These are phyloP conservation scores for Chrysolina haemoptera DNA, from an alignment of 2,888 invertebrate species.

Conservation along the genomic window DNA sequence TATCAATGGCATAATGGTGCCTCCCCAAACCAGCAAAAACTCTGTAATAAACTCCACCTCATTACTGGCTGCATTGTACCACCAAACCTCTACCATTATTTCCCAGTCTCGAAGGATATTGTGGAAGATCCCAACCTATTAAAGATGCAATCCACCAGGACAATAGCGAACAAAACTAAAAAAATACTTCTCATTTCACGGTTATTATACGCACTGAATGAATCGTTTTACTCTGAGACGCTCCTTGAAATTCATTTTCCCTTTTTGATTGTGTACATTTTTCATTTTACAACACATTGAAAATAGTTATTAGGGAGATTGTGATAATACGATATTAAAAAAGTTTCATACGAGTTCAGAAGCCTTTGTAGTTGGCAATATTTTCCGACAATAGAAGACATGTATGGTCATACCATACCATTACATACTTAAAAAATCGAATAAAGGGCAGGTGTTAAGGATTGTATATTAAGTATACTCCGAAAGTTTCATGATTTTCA, in stretches of 20 bases:
- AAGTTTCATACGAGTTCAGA: conserved; percentile 24
- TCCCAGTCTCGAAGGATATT: conserved; percentile 35
- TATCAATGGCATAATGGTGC: background rate
- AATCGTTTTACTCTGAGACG: conserved; percentile 54
- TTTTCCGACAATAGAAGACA: background rate
- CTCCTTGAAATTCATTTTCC: conserved; percentile 53
- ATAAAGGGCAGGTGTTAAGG: no score
- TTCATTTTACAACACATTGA: conserved; percentile 35
- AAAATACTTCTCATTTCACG: conserved; percentile 66
- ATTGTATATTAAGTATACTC: no score
- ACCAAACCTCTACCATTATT: conserved; percentile 32
- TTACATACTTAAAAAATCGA: no score
- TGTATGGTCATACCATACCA: no score
- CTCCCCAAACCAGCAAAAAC: background rate
- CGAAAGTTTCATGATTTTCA: no score
- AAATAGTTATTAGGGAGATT: conserved; percentile 32
- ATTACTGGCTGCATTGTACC: conserved; percentile 19
- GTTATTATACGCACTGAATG: conserved; percentile 64
- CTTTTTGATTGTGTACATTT: conserved; percentile 45
- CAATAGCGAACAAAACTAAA: conserved; percentile 43
- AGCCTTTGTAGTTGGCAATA: background rate
- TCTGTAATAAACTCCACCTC: conserved; percentile 3
- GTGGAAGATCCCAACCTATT: conserved; percentile 40
- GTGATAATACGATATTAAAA: conserved; percentile 27
- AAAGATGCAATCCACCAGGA: conserved; percentile 42